Evolutionary conservation across 2,888 invertebrate species (phyloP).

Genomic region (Rugalucina vietnamica): DNA sequence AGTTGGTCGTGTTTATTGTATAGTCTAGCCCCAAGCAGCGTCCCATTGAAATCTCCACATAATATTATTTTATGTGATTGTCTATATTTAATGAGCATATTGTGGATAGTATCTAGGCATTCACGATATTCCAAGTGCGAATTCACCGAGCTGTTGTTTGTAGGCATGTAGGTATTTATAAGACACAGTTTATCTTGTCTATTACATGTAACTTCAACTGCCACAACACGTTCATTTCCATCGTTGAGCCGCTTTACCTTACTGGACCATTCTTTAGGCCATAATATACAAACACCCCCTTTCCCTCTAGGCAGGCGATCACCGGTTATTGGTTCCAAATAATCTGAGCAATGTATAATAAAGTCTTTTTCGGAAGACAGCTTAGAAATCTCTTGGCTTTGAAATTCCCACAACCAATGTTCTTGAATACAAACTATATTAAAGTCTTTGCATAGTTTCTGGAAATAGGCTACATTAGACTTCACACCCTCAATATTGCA

Average conservation of each 20-base stretch:
- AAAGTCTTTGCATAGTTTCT: not conserved
- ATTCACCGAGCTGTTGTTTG: not conserved
- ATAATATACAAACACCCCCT: not conserved
- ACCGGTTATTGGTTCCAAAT: not conserved
- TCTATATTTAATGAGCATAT: not conserved
- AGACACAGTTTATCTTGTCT: not conserved
- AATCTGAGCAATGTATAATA: not conserved
- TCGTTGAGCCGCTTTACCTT: not conserved
- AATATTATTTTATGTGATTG: not conserved
- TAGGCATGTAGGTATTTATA: not conserved
- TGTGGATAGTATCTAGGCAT: not conserved
- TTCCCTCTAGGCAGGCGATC: not conserved
- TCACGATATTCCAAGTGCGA: not conserved
- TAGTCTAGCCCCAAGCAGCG: not conserved
- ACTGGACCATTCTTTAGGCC: not conserved
- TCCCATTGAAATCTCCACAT: constrained; percentile 1
- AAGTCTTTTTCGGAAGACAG: not conserved
- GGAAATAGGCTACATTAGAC: not conserved
- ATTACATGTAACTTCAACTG: not conserved
- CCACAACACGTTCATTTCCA: not conserved
- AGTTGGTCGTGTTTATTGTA: not conserved
- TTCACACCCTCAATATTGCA: not conserved
- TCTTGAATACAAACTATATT: not conserved
- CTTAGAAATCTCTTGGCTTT: not conserved
- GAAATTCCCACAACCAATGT: not conserved